phyloP scores from a whole-genome alignment of 2,113 vertebrate genomes.

The Chaetops frenatus region DNA sequence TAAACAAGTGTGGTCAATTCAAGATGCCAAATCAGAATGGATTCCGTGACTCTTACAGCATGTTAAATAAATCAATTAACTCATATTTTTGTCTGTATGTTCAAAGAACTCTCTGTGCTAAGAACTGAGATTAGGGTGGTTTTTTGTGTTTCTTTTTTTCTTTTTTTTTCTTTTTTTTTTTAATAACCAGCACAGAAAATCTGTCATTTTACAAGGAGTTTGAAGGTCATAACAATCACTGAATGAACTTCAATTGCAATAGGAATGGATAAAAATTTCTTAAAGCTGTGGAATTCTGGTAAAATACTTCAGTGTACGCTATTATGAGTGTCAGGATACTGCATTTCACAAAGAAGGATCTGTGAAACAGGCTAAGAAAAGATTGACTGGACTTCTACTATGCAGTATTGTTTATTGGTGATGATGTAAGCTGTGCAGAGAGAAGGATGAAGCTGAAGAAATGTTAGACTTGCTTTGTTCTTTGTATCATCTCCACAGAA shows the following conservation, averaged over 20 bases:
- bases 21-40: neutral
- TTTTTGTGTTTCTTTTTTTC: too few relatives aligned
- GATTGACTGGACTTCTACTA: neutral
- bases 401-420: neutral
- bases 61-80: neutral
- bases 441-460: neutral
- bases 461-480: neutral
- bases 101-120: neutral
- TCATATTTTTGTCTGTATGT: neutral
- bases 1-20: neutral
- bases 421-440: neutral
- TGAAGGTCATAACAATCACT: neutral
- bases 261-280: neutral
- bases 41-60: neutral
- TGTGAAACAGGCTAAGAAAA: neutral
- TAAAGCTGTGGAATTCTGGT: neutral
- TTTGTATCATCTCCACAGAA: neutral
- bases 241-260: neutral
- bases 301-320: neutral
- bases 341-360: neutral
- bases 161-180: neutral
- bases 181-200: neutral
- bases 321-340: neutral
- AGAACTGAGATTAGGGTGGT: neutral
- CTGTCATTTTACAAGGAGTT: neutral